A percentile compares a stretch with the other conserved stretches of the same genome.
phyloP scores from a whole-genome alignment of 2,888 invertebrate genomes.

The Macrophya annulata region DNA sequence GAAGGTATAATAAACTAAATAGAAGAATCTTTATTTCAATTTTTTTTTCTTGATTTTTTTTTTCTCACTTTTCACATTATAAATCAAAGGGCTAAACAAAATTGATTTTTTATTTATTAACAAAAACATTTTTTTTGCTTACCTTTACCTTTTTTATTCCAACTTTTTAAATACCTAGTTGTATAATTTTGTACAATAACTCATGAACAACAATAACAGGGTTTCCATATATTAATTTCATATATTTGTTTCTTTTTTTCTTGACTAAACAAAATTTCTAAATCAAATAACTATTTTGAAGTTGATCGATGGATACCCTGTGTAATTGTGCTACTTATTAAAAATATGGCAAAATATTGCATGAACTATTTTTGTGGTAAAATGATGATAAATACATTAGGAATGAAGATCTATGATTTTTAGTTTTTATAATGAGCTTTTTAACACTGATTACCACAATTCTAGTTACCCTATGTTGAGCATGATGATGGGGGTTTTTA shows the following conservation, averaged over 20 bases:
- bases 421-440: slow-evolving; percentile 18
- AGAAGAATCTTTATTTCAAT: neutral
- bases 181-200: neutral
- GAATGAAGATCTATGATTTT: slow-evolving; percentile 19
- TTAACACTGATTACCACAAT: slow-evolving; percentile 50
- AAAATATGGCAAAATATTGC: neutral
- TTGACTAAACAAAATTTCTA: neutral
- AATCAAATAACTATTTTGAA: neutral
- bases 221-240: neutral
- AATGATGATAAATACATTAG: slow-evolving; percentile 19
- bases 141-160: neutral
- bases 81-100: neutral
- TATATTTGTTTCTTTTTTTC: neutral
- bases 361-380: slow-evolving; percentile 28
- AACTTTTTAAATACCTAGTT: neutral
- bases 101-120: neutral
- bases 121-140: slow-evolving; percentile 1
- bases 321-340: neutral
- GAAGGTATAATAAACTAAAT: slow-evolving; percentile 81
- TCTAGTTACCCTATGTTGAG: slow-evolving; percentile 26
- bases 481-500: slow-evolving; percentile 3
- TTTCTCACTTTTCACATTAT: neutral
- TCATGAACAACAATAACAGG: neutral
- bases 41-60: neutral
- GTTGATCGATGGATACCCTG: neutral